phyloP scores from a whole-genome alignment of 2,888 invertebrate genomes.

The Volucella inflata region DNA sequence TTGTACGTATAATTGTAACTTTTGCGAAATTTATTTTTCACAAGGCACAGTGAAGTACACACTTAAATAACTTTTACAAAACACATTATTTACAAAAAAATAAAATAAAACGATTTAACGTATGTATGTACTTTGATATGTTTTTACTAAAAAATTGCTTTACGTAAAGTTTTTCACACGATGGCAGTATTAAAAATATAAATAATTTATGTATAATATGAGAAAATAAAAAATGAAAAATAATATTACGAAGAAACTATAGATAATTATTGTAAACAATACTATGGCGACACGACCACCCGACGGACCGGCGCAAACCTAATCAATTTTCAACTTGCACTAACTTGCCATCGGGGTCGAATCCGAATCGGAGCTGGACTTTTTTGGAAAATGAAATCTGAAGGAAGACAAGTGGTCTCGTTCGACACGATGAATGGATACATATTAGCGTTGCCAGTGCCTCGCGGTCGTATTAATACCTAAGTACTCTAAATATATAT shows the following conservation, averaged over 20 bases:
- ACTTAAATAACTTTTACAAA: slow-evolving; percentile 45
- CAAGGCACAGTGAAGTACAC: slow-evolving; percentile 64
- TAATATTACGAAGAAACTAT: slow-evolving; percentile 48
- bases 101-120: slow-evolving; percentile 26
- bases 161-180: slow-evolving; percentile 10
- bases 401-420: background rate
- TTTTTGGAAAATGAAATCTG: slow-evolving; percentile 15
- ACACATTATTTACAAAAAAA: slow-evolving; percentile 31
- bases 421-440: background rate
- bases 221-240: slow-evolving; percentile 25
- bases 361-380: slow-evolving; percentile 6
- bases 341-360: slow-evolving; percentile 32
- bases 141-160: slow-evolving; percentile 36
- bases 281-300: slow-evolving; percentile 58
- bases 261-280: slow-evolving; percentile 71
- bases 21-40: slow-evolving; percentile 41
- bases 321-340: slow-evolving; percentile 58
- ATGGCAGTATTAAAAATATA: slow-evolving; percentile 18
- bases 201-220: slow-evolving; percentile 16
- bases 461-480: too few relatives aligned
- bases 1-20: slow-evolving; percentile 47
- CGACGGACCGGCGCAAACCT: slow-evolving; percentile 57
- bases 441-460: too few relatives aligned
- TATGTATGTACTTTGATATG: slow-evolving; percentile 32
- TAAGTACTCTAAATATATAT: too few relatives aligned